phyloP scores from a whole-genome alignment of 2,888 invertebrate species.

The Noctua fimbriata region DNA sequence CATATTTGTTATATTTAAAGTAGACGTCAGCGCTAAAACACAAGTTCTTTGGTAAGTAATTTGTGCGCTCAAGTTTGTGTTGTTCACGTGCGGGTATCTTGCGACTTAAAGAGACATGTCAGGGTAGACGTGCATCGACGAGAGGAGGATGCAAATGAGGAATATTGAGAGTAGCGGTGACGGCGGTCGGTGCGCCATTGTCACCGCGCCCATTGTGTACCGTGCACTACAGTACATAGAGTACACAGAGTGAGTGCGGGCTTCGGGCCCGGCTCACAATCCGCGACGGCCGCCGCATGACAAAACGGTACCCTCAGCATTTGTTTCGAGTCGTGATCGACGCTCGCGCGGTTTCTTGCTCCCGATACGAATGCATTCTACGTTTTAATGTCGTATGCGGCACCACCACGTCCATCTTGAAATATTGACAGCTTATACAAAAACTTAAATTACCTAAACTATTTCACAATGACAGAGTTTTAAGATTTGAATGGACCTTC shows the following conservation, averaged over 20 bases:
- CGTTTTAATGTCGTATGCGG: slow-evolving; percentile 57
- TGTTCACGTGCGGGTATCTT: slow-evolving; percentile 60
- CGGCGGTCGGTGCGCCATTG: slow-evolving; percentile 78
- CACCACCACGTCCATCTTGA: slow-evolving; percentile 57
- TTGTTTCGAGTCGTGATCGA: slow-evolving; percentile 74
- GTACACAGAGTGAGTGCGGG: slow-evolving; percentile 67
- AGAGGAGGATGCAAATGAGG: slow-evolving; percentile 86
- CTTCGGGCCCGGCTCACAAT: slow-evolving; percentile 52
- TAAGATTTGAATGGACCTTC: slow-evolving; percentile 26
- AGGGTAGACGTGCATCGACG: slow-evolving; percentile 72
- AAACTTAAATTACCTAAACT: slow-evolving; percentile 49
- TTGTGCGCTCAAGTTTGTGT: slow-evolving; percentile 44
- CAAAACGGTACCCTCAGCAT: slow-evolving; percentile 77
- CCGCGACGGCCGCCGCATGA: slow-evolving; percentile 70
- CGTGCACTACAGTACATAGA: slow-evolving; percentile 45
- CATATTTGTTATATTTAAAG: slow-evolving; percentile 51
- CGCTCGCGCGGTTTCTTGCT: slow-evolving; percentile 69
- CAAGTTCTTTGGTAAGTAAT: slow-evolving; percentile 46
- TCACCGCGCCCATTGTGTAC: slow-evolving; percentile 76
- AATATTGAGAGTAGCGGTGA: slow-evolving; percentile 83
- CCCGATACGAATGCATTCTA: slow-evolving; percentile 57
- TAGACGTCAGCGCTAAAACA: slow-evolving; percentile 42
- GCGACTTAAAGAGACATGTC: slow-evolving; percentile 76
- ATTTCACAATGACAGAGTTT: slow-evolving; percentile 28
- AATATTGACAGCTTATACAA: slow-evolving; percentile 24